Percentiles rank a stretch among this genome's conserved stretches.
These are phyloP conservation scores for Meleagris gallopavo DNA, from an alignment of 2,113 vertebrate species.

Conservation along the genomic window DNA sequence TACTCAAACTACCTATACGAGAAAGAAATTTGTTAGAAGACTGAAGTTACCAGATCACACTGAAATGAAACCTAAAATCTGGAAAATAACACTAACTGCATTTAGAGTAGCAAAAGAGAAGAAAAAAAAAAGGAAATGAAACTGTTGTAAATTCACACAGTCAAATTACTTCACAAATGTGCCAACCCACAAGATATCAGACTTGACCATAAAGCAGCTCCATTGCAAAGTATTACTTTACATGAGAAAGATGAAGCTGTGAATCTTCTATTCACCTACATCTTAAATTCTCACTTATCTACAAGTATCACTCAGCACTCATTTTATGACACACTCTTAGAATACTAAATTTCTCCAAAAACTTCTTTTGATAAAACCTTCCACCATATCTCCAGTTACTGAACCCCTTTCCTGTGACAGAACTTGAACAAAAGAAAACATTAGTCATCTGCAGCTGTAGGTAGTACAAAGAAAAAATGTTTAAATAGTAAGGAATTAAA, in stretches of 20 bases:
- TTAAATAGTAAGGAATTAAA: neutral
- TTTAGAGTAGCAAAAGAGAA: neutral
- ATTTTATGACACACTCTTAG: neutral
- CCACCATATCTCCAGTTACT: neutral
- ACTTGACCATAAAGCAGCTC: neutral
- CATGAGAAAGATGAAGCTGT: neutral
- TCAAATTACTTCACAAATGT: neutral
- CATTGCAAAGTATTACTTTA: neutral
- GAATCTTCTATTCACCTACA: neutral
- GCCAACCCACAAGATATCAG: neutral
- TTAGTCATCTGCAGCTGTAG: neutral
- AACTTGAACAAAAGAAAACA: neutral
- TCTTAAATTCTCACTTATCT: rapidly evolving
- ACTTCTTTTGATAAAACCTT: neutral
- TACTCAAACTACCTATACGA: neutral
- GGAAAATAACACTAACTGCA: neutral
- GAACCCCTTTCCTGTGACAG: neutral
- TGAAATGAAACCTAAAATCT: neutral
- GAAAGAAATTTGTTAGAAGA: neutral
- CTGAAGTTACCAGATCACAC: neutral
- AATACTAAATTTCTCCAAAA: neutral
- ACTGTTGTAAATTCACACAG: neutral
- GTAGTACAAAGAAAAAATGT: neutral
- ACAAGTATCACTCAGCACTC: neutral
- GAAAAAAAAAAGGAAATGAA: neutral